Evolutionary conservation across 2,888 invertebrate genomes (phyloP), one percentile per base, ranked within the genome.

Genomic region (Chesias legatella): DNA sequence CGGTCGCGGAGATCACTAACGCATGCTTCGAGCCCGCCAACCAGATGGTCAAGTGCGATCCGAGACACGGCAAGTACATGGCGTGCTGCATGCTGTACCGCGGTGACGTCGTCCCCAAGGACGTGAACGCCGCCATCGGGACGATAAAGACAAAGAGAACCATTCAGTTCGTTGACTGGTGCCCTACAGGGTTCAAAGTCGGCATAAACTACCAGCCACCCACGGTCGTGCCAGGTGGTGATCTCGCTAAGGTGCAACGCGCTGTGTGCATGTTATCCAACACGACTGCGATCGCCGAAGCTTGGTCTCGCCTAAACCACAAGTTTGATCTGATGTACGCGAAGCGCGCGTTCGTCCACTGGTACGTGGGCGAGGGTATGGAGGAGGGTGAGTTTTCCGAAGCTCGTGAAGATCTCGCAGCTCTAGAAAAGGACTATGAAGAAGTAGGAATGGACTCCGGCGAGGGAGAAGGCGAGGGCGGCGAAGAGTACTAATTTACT

Each of bases 181-280:
- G 94, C 76, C 94, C 94, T 23, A 95, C 94, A 46, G 94, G 85
- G 1, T 92, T 93, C 77, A 92, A 92, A 67, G 92, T 92, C 48
- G 95, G 94, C 51, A 95, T 95, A 79, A 97, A 97, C 89, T 97
- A 97, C 82, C 94, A 90, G 91, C 95, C 68, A 88, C 95, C 78
- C 89, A 95, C 95, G 1, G 96, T 95, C 7, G 96, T 97, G 0
- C 97, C 97, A 0, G 96, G 96, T 1, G 97, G 96, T 1, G 97
- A 97, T 71, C 80, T 96, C 65, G 97, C 97, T 40, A 97, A 96
- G 82, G 96, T 97, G 0, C 96, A 96, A 71, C 92, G 98, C 26
- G 97, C 98, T 8, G 97, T 98, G 1, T 98, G 98, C 88, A 98
- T 98, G 98, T 88, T 98, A 71, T 96, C 96, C 36, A 98, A 98